These are phyloP conservation scores for Aphrophora alni DNA, from an alignment of 2,888 invertebrate species.

Conservation along the genomic window DNA sequence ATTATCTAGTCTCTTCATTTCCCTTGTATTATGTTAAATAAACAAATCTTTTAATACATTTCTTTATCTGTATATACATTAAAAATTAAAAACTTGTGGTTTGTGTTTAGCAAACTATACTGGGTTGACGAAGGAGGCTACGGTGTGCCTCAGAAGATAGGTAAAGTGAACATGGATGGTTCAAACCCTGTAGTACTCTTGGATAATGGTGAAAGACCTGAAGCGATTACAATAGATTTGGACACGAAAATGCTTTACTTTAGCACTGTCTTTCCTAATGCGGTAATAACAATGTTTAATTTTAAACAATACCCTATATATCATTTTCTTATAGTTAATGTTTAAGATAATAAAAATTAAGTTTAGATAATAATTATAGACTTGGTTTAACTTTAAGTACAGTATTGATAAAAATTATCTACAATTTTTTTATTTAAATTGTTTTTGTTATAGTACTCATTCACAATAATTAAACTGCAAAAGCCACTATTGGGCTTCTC, in stretches of 20 bases:
- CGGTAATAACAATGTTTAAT: slow-evolving; percentile 63
- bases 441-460: too few species aligned
- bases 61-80: too few species aligned
- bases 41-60: too few species aligned
- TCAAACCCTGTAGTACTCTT: slow-evolving; percentile 72
- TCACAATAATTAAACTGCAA: too few species aligned
- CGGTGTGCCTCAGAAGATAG: slow-evolving; percentile 88
- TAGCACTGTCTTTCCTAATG: slow-evolving; percentile 78
- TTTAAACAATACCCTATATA: too few species aligned
- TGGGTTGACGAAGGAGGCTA: slow-evolving; percentile 96
- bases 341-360: neutral
- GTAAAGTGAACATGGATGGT: slow-evolving; percentile 94
- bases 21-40: too few species aligned
- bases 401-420: too few species aligned
- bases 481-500: too few species aligned
- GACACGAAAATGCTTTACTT: slow-evolving; percentile 86
- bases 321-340: slow-evolving; percentile 39
- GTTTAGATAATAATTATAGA: neutral
- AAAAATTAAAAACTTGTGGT: too few species aligned
- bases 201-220: slow-evolving; percentile 74
- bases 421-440: too few species aligned
- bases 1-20: too few species aligned
- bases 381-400: too few species aligned
- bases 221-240: slow-evolving; percentile 85
- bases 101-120: slow-evolving; percentile 72